phyloP scores from a whole-genome alignment of 2,113 vertebrate species.

The Tichodroma muraria region DNA sequence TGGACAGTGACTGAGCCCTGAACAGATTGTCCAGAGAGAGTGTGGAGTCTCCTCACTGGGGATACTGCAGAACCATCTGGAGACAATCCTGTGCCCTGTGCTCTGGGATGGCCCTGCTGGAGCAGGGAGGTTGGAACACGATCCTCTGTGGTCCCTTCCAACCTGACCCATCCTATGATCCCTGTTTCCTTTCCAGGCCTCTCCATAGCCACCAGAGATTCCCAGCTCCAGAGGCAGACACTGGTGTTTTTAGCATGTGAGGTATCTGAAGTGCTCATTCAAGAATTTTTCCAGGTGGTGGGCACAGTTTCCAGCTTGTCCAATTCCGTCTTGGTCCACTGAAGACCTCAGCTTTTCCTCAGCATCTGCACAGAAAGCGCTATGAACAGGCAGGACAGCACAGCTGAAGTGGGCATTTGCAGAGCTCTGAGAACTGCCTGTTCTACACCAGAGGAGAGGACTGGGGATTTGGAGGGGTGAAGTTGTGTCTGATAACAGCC shows the following conservation, averaged over 20 bases:
- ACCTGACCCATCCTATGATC: not conserved
- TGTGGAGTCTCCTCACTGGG: not conserved
- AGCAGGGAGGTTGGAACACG: not conserved
- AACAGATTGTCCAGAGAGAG: too few relatives aligned
- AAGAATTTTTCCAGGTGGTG: not conserved
- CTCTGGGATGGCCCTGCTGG: not conserved
- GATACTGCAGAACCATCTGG: not conserved
- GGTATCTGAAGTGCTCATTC: not conserved
- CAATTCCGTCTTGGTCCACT: not conserved
- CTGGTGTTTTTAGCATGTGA: not conserved
- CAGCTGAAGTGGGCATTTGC: not conserved
- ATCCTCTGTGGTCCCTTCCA: not conserved
- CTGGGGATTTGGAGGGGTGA: not conserved
- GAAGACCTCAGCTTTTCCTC: not conserved
- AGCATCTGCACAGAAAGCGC: not conserved
- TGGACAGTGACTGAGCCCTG: accelerated
- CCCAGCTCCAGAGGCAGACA: not conserved
- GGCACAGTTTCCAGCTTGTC: not conserved
- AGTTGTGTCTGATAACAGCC: not conserved
- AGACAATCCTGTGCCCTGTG: not conserved
- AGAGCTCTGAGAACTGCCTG: not conserved
- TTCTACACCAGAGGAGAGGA: not conserved
- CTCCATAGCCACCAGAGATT: not conserved
- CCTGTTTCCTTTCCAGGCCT: not conserved
- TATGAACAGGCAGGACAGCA: not conserved